Evolutionary conservation across 2,888 invertebrate genomes (phyloP).

Genomic region (Amiota mariae): DNA sequence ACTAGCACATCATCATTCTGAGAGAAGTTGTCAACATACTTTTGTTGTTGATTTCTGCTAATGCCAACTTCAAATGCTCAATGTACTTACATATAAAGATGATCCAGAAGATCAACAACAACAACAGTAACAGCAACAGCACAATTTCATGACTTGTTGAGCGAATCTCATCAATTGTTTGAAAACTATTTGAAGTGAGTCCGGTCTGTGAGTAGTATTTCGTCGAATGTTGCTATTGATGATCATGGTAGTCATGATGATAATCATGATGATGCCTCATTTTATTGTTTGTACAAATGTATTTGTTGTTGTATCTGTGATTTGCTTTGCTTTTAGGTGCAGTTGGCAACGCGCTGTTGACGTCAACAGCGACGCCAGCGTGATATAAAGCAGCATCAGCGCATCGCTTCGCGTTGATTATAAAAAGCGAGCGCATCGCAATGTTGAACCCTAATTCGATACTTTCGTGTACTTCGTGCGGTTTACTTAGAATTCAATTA

Average conservation of each 20-base stretch:
- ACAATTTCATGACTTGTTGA: constrained; percentile 41
- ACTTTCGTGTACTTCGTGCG: constrained; percentile 67
- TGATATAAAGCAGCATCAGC: constrained; percentile 37
- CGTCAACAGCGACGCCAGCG: constrained; percentile 32
- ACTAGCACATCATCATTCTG: background rate
- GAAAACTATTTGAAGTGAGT: too few species aligned
- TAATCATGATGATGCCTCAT: constrained; percentile 14
- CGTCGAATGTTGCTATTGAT: too few species aligned
- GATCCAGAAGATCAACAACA: constrained; percentile 63
- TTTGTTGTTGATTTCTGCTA: constrained; percentile 22
- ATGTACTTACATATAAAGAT: constrained; percentile 47
- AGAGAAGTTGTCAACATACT: constrained; percentile 22
- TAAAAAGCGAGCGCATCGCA: constrained; percentile 67
- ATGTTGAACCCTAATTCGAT: constrained; percentile 67
- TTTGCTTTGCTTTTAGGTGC: constrained; percentile 51
- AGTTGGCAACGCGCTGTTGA: constrained; percentile 55
- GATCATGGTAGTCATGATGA: background rate
- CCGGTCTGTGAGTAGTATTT: too few species aligned
- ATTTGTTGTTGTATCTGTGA: constrained; percentile 25
- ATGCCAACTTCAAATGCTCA: too few species aligned
- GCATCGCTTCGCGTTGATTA: constrained; percentile 53
- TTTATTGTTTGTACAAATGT: constrained; percentile 20
- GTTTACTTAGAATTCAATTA: constrained; percentile 42
- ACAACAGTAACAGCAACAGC: constrained; percentile 56
- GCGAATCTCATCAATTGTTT: too few species aligned